These are phyloP conservation scores for Phycodurus eques DNA, from an alignment of 2,113 vertebrate species.

Conservation along the genomic window DNA sequence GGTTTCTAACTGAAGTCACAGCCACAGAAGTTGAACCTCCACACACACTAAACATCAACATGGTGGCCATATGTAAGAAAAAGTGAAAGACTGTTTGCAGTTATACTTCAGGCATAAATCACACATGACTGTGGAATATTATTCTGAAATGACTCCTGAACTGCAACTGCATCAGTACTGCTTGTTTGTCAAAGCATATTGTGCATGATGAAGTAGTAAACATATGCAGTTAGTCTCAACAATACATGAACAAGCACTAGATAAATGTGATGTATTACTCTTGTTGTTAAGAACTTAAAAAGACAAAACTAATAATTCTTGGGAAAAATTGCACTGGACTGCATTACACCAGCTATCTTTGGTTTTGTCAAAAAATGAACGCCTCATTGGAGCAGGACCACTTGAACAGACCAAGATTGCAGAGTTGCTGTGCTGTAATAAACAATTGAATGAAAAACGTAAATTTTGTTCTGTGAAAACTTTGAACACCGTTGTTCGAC, in stretches of 20 bases:
- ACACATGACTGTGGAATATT: neutral
- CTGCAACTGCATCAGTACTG: neutral
- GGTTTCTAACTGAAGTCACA: conserved; percentile 13
- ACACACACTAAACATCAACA: conserved; percentile 26
- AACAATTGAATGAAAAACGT: neutral
- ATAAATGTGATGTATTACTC: neutral
- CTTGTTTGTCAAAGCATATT: neutral
- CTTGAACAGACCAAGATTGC: neutral
- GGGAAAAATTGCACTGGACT: too few relatives aligned
- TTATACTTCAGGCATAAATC: neutral
- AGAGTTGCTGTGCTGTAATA: neutral
- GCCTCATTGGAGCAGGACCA: neutral
- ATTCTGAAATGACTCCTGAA: neutral
- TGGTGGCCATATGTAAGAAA: conserved; percentile 21
- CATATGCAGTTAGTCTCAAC: neutral
- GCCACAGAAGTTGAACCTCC: conserved; percentile 25
- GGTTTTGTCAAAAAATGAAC: too few relatives aligned
- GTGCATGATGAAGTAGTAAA: neutral
- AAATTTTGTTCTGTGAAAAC: neutral
- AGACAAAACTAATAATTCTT: neutral
- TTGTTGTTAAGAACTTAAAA: neutral
- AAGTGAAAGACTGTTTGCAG: neutral
- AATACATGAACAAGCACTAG: neutral
- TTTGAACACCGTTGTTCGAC: too few relatives aligned
- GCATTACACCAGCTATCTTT: too few relatives aligned